Evolutionary conservation across 1,140 invertebrate genomes (phyloP), one percentile per base, ranked within the genome.

Genomic region (Matsumurasca onukii): DNA sequence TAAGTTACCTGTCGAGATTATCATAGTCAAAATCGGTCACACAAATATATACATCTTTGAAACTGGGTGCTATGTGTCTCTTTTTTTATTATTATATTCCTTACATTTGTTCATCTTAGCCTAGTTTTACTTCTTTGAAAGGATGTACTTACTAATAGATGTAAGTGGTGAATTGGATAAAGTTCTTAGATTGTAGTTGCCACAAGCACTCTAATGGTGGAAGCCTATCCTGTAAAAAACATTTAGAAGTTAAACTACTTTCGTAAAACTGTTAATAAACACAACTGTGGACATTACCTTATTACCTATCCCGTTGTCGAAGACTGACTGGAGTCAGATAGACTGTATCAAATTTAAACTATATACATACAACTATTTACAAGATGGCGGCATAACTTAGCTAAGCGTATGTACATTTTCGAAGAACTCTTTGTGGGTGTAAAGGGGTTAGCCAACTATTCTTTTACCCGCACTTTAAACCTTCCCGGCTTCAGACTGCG

Each of bases 61-160:
- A 45, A 12, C 9, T 45, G 39, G 9, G 39, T 45, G 39, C n/a
- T 45, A n/a, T 45, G 39, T 45, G 39, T 45, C 9, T 45, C 13
- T 52, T n/a, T 52, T 13, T 52, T 5, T n/a, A 52, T 15, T 12
- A 52, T n/a, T 3, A 12, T 22, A 24, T 5, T 52, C 49, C 49
- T n/a, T 13, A 27, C 13, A 25, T 2, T 59, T 5, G 5, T 2
- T 59, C 55, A 29, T 3, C 3, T 5, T 59, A 9, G 15, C 9
- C 3, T 27, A 5, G 5, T 9, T 12, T 29, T 5, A 59, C 3
- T 52, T 5, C 20, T 52, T 15, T 22, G n/a, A n/a, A 52, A 12
- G 24, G 5, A 25, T 5, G 25, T 59, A 59, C 55, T 59, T 59
- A 59, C 55, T 22, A 59, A n/a, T 59, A 59, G 12, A 59, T 27